phyloP scores from a whole-genome alignment of 2,113 vertebrate species.

The Taxidea taxus region DNA sequence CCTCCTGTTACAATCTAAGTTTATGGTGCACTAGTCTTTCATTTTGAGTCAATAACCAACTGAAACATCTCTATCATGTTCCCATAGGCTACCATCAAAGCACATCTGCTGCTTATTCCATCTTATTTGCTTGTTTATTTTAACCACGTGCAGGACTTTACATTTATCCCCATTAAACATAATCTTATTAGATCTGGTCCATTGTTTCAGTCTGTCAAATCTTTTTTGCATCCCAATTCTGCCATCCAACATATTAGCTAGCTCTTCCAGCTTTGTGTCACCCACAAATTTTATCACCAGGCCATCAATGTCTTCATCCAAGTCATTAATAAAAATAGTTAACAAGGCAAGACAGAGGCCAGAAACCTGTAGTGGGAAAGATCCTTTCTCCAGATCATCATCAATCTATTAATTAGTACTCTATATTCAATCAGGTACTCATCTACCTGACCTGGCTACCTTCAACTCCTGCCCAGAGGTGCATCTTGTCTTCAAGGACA shows the following conservation, averaged over 20 bases:
- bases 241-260: background rate
- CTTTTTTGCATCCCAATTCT: constrained; percentile 3
- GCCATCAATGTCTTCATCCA: constrained; percentile 60
- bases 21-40: background rate
- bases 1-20: background rate
- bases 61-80: constrained; percentile 24
- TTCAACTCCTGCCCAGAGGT: background rate
- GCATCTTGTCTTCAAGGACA: background rate
- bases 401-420: background rate
- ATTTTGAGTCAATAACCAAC: background rate
- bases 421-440: background rate
- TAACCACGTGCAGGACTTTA: constrained; percentile 53
- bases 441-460: background rate
- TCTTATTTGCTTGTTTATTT: constrained; percentile 50
- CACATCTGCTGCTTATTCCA: background rate
- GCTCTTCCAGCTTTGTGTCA: constrained; percentile 67
- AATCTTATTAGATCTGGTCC: constrained; percentile 51
- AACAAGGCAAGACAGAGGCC: constrained; percentile 48
- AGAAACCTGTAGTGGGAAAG: background rate
- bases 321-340: constrained; percentile 59
- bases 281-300: constrained; percentile 50
- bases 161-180: constrained; percentile 61
- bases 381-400: background rate
- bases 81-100: background rate
- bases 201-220: constrained; percentile 53